These are phyloP conservation scores for Clistopyga incitator DNA, from an alignment of 2,888 invertebrate genomes.

Conservation along the genomic window DNA sequence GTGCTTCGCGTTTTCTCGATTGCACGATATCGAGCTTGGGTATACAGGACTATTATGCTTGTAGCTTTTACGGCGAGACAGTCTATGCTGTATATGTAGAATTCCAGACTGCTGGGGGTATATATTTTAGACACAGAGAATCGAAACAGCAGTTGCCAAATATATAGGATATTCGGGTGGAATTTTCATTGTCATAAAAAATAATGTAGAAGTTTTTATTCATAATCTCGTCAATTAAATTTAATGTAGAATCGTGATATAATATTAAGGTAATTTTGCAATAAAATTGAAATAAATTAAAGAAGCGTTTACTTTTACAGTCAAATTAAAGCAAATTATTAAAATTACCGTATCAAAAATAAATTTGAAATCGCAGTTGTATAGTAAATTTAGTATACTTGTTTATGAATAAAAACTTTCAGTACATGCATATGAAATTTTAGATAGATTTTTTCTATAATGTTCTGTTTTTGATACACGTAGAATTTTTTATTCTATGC, in stretches of 20 bases:
- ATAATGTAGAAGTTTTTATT: too few relatives aligned
- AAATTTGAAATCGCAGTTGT: too few relatives aligned
- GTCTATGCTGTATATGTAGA: constrained; percentile 20
- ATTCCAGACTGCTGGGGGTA: neutral
- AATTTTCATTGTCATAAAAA: constrained; percentile 2
- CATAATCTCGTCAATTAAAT: too few relatives aligned
- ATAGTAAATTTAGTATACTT: too few relatives aligned
- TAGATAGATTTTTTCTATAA: neutral
- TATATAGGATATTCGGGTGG: neutral
- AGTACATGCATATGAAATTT: too few relatives aligned
- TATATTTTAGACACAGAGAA: neutral
- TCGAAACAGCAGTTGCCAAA: neutral
- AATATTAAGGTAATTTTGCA: too few relatives aligned
- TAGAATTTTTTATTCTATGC: neutral
- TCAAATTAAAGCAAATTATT: too few relatives aligned
- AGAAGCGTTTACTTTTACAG: too few relatives aligned
- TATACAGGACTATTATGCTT: constrained; percentile 25
- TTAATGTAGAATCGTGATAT: too few relatives aligned
- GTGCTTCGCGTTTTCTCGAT: constrained; percentile 58
- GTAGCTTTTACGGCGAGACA: constrained; percentile 32
- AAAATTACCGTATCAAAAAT: too few relatives aligned
- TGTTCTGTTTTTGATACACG: neutral
- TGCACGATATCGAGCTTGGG: constrained; percentile 57
- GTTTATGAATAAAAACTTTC: too few relatives aligned
- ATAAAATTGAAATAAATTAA: too few relatives aligned